phyloP scores from a whole-genome alignment of 2,888 invertebrate species.

The Drosophila longiperda region DNA sequence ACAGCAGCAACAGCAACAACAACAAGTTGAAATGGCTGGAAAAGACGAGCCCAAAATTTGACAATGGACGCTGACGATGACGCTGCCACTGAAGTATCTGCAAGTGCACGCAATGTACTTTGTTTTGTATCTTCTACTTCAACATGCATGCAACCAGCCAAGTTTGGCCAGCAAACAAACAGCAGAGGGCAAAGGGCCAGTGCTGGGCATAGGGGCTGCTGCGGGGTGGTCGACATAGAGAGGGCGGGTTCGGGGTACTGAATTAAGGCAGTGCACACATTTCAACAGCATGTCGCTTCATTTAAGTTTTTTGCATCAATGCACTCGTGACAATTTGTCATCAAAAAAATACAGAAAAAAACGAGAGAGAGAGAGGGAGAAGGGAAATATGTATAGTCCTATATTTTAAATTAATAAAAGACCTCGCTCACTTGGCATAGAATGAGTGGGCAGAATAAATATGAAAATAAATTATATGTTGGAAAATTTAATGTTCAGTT shows the following conservation, averaged over 20 bases:
- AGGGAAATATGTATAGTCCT: constrained; percentile 17
- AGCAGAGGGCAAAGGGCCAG: constrained; percentile 40
- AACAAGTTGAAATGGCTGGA: constrained; percentile 15
- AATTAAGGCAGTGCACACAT: constrained; percentile 72
- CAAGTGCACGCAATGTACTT: constrained; percentile 71
- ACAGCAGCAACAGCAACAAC: constrained; percentile 16
- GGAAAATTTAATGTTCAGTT: not conserved
- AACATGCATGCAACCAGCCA: constrained; percentile 44
- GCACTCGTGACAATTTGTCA: constrained; percentile 81
- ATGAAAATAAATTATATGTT: constrained; percentile 13
- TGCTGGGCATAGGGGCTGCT: not conserved
- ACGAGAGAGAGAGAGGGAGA: not conserved
- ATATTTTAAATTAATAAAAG: constrained; percentile 40
- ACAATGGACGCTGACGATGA: constrained; percentile 62
- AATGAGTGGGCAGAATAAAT: constrained; percentile 22
- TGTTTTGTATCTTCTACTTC: constrained; percentile 53
- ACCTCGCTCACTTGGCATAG: constrained; percentile 14
- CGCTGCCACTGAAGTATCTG: constrained; percentile 68
- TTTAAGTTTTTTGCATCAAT: constrained; percentile 81
- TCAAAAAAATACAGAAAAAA: constrained; percentile 44
- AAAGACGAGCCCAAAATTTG: constrained; percentile 60
- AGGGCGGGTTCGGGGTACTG: constrained; percentile 19
- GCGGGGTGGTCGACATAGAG: not conserved
- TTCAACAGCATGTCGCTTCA: constrained; percentile 81
- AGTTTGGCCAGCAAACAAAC: constrained; percentile 28